These are phyloP conservation scores for Rotaria sp. DNA, from an alignment of 2,888 invertebrate genomes.

Conservation along the genomic window DNA sequence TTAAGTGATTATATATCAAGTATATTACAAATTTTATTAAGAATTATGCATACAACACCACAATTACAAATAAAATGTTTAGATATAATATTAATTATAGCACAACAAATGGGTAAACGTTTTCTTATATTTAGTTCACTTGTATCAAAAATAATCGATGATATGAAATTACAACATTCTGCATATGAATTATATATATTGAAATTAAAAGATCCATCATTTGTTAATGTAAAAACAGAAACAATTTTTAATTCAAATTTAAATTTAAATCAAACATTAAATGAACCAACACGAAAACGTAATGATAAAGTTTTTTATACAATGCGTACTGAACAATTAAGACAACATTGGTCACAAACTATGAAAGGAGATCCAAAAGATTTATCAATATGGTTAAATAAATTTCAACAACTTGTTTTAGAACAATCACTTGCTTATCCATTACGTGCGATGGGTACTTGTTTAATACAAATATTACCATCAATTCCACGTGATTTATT, in stretches of 20 bases:
- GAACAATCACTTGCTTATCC: constrained; percentile 24
- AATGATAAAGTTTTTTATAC: not conserved
- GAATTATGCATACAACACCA: not conserved
- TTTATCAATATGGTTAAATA: constrained; percentile 20
- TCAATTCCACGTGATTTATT: constrained; percentile 66
- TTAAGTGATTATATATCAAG: not conserved
- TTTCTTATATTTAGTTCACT: constrained; percentile 13
- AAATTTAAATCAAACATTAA: not conserved
- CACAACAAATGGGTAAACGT: constrained; percentile 26
- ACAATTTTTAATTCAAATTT: too few relatives aligned
- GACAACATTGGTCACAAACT: not conserved
- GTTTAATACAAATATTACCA: not conserved
- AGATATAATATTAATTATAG: not conserved
- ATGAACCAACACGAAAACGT: too few relatives aligned
- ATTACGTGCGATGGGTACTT: not conserved
- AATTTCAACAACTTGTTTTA: constrained; percentile 16
- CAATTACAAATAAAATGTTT: constrained; percentile 18
- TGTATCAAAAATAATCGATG: not conserved
- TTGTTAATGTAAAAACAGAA: constrained; percentile 13
- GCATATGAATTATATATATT: constrained; percentile 21
- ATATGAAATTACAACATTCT: not conserved
- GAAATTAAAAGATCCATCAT: constrained; percentile 20
- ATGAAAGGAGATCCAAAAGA: not conserved
- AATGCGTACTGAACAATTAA: not conserved
- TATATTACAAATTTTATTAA: constrained; percentile 14